Conservation (phyloP, 2,888 invertebrate species). For the Drosophila subquinaria region DNA sequence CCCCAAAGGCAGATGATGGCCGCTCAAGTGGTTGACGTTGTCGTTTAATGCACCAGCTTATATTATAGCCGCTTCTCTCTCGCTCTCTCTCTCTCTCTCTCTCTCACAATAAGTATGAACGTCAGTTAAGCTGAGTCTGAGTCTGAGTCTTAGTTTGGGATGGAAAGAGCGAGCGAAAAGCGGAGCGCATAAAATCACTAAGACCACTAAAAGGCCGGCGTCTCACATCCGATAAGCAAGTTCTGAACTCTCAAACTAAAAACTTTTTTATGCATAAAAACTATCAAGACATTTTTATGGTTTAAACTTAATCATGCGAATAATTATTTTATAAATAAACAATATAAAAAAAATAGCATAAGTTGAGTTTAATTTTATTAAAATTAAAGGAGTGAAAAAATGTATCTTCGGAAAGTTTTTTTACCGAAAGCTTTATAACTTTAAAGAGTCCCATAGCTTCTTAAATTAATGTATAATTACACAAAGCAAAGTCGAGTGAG, state of each 20-base stretch:
- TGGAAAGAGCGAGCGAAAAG: slow-evolving; percentile 2
- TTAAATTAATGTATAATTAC: too few species aligned
- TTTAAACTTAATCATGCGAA: neutral
- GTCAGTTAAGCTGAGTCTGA: slow-evolving; percentile 20
- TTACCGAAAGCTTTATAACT: too few species aligned
- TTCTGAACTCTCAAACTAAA: neutral
- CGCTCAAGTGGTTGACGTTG: slow-evolving; percentile 53
- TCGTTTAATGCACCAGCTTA: slow-evolving; percentile 58
- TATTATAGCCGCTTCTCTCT: slow-evolving; percentile 3
- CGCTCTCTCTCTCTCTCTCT: neutral
- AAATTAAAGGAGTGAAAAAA: neutral
- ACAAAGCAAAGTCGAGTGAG: too few species aligned
- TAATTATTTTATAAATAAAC: neutral
- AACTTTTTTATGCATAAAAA: slow-evolving; percentile 5
- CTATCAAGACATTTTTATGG: slow-evolving; percentile 1
- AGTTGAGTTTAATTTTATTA: neutral
- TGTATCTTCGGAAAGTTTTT: too few species aligned
- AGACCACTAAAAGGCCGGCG: slow-evolving; percentile 17
- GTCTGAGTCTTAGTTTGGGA: slow-evolving; percentile 1
- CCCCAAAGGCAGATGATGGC: slow-evolving; percentile 21
- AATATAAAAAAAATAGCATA: neutral
- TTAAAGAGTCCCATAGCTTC: too few species aligned
- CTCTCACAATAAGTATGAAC: slow-evolving; percentile 11
- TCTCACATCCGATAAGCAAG: slow-evolving; percentile 6
- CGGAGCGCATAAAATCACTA: slow-evolving; percentile 15